Base-by-base conservation (phyloP, 37 sponge, comb jelly and placozoan genomes). In the Spongilla lacustris region DNA sequence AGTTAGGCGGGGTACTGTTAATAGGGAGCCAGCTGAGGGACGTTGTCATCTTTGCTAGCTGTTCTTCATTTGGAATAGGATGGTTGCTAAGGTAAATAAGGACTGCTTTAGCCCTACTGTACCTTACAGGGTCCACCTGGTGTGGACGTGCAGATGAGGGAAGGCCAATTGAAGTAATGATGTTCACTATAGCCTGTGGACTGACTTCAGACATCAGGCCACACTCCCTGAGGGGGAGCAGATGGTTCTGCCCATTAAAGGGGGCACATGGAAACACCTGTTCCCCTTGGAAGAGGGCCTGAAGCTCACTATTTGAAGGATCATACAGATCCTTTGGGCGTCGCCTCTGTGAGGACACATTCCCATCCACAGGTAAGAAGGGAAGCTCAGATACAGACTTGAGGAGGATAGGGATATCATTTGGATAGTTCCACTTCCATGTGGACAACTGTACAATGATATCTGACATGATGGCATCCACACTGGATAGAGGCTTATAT, bases 11-110 rank as follows among this genome's bases (percentile, higher is more conserved):
- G 17, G 13, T 31, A 23, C 67, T 22, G 27, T 14, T 68, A 38
- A 91, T 74, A 50, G 91, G 91, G 14, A 91, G 75, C 85, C 85
- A 90, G 67, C 75, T 80, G 23, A 24, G 29, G 34, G 75, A 76
- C 17, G 6, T 32, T 3, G 81, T 28, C 24, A 80, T n/a, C 1
- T 81, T 2, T 22, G 41, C 34, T 9, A 88, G 38, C 22, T 83
- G 83, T 41, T 37, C 30, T 24, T 30, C 66, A 48, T 82, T 82
- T 21, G 78, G 76, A 32, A 71, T 24, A 83, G 48, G 50, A 17
- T 50, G 26, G 22, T 34, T 73, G 19, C 68, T 66, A 11, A 87
- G 33, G 48, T 80, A 81, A 29, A 14, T 67, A 11, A 85, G 80
- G 34, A 90, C 74, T 30, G 90, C 85, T 14, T 75, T 85, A 69